Evolutionary conservation across 2,797 vertebrate species (phyloP), one percentile per base, ranked within the genome.

Genomic region (Characodon lateralis): DNA sequence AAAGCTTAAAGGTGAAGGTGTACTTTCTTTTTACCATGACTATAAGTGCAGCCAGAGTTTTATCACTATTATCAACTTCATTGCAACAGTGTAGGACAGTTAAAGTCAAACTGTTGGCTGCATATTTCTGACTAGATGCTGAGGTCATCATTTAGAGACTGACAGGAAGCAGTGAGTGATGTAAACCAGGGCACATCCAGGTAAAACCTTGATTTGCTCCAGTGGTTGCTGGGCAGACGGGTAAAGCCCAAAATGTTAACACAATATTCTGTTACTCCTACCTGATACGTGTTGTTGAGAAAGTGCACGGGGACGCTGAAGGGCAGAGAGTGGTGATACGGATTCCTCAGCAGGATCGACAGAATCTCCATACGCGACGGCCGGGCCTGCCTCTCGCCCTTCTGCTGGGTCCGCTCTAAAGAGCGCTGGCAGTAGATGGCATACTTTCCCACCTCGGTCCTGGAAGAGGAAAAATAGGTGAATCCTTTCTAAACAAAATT

Each of bases 291-390:
- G 85, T 96, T 97, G 0, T 99, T 99, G 94, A 98, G 97, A 91
- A 99, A 99, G 92, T 99, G 98, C 71, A 99, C 98, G 0, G 98
- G 98, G 61, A 99, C 95, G 48, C 98, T 99, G 89, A 99, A 99
- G 5, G 98, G 98, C 82, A 99, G 92, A 0, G 98, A 99, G 80
- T 99, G 98, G 87, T 99, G 98, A 51, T 98, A 99, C 0, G 98
- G 98, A 72, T 99, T 99, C 87, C 98, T 96, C 63, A 99, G 95
- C 5, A 99, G 96, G 56, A 98, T 98, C 5, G 98, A 99, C 70
- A 99, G 95, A 85, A 99, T 98, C 94, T 99, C 98, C 98, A 99
- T 98, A 16, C 98, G 96, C 28, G 98, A 99, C 22, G 98, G 97
- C 74, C 97, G 96, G 71, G 97, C 96, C 89, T 98, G 97, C 58